Evolutionary conservation across 1,140 invertebrate species (phyloP).

Genomic region (Helicoverpa armigera): DNA sequence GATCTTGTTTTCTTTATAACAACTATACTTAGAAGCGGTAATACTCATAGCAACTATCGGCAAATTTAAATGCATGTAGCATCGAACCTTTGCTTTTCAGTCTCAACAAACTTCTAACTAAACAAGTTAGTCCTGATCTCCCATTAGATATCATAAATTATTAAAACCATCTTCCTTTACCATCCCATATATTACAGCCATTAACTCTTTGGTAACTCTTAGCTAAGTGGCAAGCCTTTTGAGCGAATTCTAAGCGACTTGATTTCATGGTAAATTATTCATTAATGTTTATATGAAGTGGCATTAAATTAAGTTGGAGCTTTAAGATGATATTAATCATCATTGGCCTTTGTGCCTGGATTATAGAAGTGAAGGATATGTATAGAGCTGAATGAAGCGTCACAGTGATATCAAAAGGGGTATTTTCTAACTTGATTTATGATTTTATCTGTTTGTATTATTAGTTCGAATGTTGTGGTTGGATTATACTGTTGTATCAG

Average conservation of each 20-base stretch:
- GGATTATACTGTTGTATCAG: too few species aligned
- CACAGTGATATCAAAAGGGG: too few species aligned
- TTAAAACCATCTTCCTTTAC: constrained; percentile 1
- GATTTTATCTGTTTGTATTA: too few species aligned
- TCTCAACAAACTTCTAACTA: neutral
- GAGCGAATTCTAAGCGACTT: constrained; percentile 27
- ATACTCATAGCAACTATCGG: neutral
- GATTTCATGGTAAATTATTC: constrained; percentile 34
- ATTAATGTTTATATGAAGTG: constrained; percentile 17
- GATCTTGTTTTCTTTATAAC: too few species aligned
- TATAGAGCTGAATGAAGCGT: neutral
- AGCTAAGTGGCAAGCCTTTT: constrained; percentile 22
- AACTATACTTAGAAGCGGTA: neutral
- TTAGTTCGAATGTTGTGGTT: too few species aligned
- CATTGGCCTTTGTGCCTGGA: neutral
- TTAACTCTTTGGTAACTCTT: constrained; percentile 7
- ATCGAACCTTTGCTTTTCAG: neutral
- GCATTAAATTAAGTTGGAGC: too few species aligned
- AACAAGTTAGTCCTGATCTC: constrained; percentile 5
- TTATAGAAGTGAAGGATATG: neutral
- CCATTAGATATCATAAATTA: constrained; percentile 33
- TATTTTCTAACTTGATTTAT: too few species aligned
- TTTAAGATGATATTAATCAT: constrained; percentile 24
- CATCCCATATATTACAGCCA: neutral
- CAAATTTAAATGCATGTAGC: neutral